Percentiles rank a stretch among this genome's conserved stretches.
Evolutionary conservation across 1,140 invertebrate genomes (phyloP).

Genomic region (Acromyrmex heyeri): DNA sequence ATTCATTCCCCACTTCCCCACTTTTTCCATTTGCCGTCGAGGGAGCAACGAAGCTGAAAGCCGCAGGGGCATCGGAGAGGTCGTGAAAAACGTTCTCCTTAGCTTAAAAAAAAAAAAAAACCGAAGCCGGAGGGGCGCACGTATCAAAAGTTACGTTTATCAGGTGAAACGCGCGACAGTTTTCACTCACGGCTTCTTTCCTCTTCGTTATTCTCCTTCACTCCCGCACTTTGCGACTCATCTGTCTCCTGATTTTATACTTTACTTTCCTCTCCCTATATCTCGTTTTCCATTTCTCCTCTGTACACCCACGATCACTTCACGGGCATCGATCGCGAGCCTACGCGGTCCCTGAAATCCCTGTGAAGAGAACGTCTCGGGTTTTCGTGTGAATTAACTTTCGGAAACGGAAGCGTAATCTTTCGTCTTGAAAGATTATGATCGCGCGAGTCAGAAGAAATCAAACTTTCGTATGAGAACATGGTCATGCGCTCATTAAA

Average conservation of each 20-base stretch:
- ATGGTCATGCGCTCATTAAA: not conserved
- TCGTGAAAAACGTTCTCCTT: constrained; percentile 58
- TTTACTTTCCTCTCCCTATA: constrained; percentile 16
- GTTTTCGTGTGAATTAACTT: constrained; percentile 70
- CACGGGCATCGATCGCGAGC: constrained; percentile 48
- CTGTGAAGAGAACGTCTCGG: constrained; percentile 15
- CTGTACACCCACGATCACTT: constrained; percentile 9
- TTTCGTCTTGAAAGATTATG: constrained; percentile 34
- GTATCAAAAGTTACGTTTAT: constrained; percentile 74
- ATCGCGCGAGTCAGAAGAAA: constrained; percentile 31
- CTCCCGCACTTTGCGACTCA: not conserved
- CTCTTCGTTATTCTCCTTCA: not conserved
- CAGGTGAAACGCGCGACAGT: constrained; percentile 47
- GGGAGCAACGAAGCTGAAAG: constrained; percentile 33
- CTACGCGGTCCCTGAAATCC: constrained; percentile 18
- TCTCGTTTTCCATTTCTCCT: constrained; percentile 6
- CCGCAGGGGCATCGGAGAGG: constrained; percentile 18
- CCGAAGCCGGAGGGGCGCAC: not conserved
- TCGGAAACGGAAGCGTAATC: constrained; percentile 58
- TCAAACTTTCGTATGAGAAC: not conserved
- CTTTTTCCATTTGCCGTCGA: not conserved
- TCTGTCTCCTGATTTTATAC: constrained; percentile 30
- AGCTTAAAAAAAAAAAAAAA: constrained; percentile 8
- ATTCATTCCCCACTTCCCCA: not conserved
- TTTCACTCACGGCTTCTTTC: constrained; percentile 21